Evolutionary conservation across 2,797 vertebrate species (phyloP).

Genomic region (Acanthornis magna): DNA sequence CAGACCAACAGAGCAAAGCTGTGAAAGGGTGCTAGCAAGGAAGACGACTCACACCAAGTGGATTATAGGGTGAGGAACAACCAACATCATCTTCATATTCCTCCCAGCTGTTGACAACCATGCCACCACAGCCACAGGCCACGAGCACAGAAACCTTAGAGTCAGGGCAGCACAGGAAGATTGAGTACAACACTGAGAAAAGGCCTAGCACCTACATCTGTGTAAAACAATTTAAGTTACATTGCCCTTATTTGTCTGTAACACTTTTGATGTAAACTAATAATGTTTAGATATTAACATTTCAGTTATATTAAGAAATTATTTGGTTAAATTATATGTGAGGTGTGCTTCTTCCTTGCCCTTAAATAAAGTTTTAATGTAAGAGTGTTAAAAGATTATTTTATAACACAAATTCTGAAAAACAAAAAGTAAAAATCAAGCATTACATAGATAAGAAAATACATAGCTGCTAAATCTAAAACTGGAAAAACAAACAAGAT

Average conservation of each 20-base stretch:
- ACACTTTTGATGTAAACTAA: background rate
- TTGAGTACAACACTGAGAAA: background rate
- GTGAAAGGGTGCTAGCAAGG: background rate
- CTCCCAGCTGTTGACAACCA: background rate
- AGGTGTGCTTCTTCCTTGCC: background rate
- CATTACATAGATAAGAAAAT: background rate
- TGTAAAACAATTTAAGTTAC: background rate
- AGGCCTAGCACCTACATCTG: rapidly evolving
- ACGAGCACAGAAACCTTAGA: background rate
- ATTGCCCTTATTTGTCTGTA: background rate
- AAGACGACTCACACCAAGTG: background rate
- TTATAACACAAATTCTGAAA: background rate
- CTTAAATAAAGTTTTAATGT: background rate
- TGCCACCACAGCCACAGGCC: background rate
- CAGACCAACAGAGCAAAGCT: background rate
- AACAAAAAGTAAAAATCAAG: background rate
- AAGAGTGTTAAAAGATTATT: background rate
- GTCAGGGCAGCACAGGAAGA: background rate
- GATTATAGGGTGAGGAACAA: rapidly evolving
- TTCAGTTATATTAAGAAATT: background rate
- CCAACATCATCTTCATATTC: background rate
- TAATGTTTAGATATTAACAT: background rate
- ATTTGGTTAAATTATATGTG: background rate
- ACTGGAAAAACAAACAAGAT: background rate
- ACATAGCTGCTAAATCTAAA: background rate